Percentiles rank a stretch among this genome's conserved stretches.
phyloP scores from a whole-genome alignment of 92 coral and sea anemone genomes.

The Diadumene lineata region DNA sequence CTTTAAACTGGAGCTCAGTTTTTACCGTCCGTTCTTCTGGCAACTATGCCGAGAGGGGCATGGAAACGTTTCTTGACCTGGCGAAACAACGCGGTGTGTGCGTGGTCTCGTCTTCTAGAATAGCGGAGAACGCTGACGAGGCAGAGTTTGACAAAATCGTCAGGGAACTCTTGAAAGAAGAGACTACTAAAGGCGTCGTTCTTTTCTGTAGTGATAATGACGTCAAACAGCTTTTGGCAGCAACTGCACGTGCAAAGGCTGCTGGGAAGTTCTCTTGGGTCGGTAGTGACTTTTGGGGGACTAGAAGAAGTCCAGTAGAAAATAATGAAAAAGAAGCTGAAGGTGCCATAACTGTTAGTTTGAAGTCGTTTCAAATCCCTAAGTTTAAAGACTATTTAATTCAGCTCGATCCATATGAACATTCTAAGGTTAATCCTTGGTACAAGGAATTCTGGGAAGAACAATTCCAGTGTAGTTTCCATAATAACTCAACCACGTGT shows the following conservation, averaged over 20 bases:
- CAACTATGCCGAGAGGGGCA: slow-evolving; percentile 89
- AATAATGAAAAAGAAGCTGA: slow-evolving; percentile 68
- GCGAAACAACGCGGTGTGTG: slow-evolving; percentile 79
- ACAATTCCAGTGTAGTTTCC: slow-evolving; percentile 57
- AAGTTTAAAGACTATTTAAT: slow-evolving; percentile 46
- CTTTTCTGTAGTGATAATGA: slow-evolving; percentile 83
- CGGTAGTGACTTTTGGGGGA: slow-evolving; percentile 96
- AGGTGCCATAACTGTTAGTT: slow-evolving; percentile 88
- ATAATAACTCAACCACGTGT: slow-evolving; percentile 40
- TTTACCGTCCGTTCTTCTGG: slow-evolving; percentile 91
- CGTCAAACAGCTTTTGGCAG: slow-evolving; percentile 67
- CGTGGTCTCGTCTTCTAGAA: slow-evolving; percentile 64
- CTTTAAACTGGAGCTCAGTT: slow-evolving; percentile 82
- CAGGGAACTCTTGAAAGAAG: slow-evolving; percentile 37
- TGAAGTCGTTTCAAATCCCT: slow-evolving; percentile 32
- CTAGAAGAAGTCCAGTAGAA: slow-evolving; percentile 60
- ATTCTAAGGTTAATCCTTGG: slow-evolving; percentile 82
- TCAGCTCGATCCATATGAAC: slow-evolving; percentile 50
- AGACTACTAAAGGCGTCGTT: slow-evolving; percentile 69
- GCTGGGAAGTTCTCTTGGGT: slow-evolving; percentile 69
- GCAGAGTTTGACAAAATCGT: slow-evolving; percentile 50
- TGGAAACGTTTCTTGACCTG: slow-evolving; percentile 56
- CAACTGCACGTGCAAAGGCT: slow-evolving; percentile 51
- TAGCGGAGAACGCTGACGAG: slow-evolving; percentile 36
- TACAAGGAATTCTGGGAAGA: slow-evolving; percentile 79